Conservation (phyloP, 64 coral and sea anemone genomes). For the Dendrophyllia cribrosa region DNA sequence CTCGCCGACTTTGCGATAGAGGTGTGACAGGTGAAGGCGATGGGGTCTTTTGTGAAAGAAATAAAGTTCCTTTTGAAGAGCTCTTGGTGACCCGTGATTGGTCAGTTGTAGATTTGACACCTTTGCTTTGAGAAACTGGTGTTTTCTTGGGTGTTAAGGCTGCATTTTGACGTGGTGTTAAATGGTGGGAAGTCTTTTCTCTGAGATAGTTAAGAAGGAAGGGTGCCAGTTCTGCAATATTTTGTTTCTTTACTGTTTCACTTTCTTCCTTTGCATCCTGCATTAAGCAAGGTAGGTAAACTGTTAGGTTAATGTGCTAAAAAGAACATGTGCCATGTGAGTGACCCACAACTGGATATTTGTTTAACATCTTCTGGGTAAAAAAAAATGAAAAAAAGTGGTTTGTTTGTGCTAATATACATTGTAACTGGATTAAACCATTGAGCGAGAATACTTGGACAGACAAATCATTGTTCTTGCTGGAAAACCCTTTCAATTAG, state of each 20-base stretch:
- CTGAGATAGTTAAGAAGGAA: conserved; percentile 94
- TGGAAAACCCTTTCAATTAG: too few species aligned
- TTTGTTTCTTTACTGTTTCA: neutral
- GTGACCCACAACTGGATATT: too few species aligned
- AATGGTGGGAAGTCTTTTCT: conserved; percentile 84
- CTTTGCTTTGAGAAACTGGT: conserved; percentile 16
- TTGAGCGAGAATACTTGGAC: too few species aligned
- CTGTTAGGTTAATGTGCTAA: too few species aligned
- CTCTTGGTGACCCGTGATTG: neutral
- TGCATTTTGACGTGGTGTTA: conserved; percentile 72
- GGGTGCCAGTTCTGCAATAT: conserved; percentile 76
- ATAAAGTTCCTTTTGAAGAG: conserved; percentile 46
- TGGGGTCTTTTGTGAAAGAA: conserved; percentile 50
- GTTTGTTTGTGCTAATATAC: too few species aligned
- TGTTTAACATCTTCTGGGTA: too few species aligned
- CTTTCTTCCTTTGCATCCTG: neutral
- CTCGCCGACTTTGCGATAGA: conserved; percentile 45
- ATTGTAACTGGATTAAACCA: too few species aligned
- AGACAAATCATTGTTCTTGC: too few species aligned
- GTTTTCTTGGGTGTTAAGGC: conserved; percentile 76
- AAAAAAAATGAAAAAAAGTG: neutral
- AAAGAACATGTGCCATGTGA: too few species aligned
- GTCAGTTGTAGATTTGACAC: neutral
- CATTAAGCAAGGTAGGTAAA: neutral
- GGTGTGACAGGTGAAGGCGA: conserved; percentile 34